Evolutionary conservation across 2,888 invertebrate species (phyloP).

Genomic region (Trachelus tabidus): DNA sequence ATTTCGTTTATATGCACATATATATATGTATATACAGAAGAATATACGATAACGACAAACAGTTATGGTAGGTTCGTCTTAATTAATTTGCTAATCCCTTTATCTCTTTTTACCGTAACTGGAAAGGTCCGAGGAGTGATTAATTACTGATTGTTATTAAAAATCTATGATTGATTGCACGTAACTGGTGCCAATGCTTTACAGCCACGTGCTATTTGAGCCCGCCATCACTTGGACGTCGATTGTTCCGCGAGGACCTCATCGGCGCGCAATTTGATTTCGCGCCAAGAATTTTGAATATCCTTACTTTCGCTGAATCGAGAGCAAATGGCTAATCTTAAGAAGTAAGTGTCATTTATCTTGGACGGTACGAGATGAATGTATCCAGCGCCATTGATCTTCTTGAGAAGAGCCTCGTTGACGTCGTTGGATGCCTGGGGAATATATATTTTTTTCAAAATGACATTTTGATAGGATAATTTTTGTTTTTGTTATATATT

Average conservation of each 20-base stretch:
- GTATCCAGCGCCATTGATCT: slow-evolving; percentile 88
- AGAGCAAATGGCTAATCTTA: slow-evolving; percentile 92
- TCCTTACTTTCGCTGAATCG: slow-evolving; percentile 84
- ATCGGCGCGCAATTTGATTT: slow-evolving; percentile 80
- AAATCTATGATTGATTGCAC: slow-evolving; percentile 59
- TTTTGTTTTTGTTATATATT: neutral
- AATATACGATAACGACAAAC: no score
- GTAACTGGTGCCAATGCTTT: slow-evolving; percentile 55
- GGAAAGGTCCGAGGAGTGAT: no score
- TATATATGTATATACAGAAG: no score
- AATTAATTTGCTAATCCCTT: no score
- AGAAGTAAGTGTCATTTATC: slow-evolving; percentile 84
- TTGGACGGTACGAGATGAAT: slow-evolving; percentile 95
- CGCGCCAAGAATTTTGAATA: slow-evolving; percentile 88
- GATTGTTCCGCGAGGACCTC: slow-evolving; percentile 71
- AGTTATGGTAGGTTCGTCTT: no score
- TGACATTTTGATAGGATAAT: neutral
- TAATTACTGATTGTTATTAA: neutral
- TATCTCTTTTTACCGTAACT: no score
- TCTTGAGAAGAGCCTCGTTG: slow-evolving; percentile 84
- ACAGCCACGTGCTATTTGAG: slow-evolving; percentile 58
- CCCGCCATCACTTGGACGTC: slow-evolving; percentile 64
- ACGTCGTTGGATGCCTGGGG: slow-evolving; percentile 78
- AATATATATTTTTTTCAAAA: slow-evolving; percentile 15
- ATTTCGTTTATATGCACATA: no score